Percentiles rank a stretch among this genome's conserved stretches.
phyloP scores from a whole-genome alignment of 2,797 vertebrate genomes.

The Hylomyscus alleni region DNA sequence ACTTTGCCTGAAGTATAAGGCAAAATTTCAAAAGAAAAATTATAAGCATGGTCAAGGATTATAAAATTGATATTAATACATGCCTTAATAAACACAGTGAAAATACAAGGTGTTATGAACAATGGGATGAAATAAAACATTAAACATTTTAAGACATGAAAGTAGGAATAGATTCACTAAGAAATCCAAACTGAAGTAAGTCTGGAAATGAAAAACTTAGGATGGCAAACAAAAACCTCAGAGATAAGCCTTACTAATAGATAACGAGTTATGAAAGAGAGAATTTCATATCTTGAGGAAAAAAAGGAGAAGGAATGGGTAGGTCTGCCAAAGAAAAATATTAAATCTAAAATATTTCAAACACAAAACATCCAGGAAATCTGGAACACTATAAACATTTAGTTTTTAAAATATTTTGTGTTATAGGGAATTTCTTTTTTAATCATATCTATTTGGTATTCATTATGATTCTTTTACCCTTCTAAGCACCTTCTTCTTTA shows the following conservation, averaged over 20 bases:
- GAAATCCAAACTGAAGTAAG: neutral
- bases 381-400: neutral
- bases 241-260: neutral
- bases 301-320: neutral
- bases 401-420: neutral
- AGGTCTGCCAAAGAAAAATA: neutral
- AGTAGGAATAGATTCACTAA: too few relatives aligned
- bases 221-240: neutral
- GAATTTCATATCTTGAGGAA: neutral
- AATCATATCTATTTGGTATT: neutral
- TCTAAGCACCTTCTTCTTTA: neutral
- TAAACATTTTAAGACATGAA: too few relatives aligned
- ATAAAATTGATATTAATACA: neutral
- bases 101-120: too few relatives aligned
- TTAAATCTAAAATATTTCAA: neutral
- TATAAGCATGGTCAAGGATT: neutral
- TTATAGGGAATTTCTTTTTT: neutral
- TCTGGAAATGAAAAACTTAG: neutral
- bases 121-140: too few relatives aligned
- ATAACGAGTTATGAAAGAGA: neutral
- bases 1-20: neutral
- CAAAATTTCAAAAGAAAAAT: neutral
- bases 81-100: too few relatives aligned
- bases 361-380: neutral
- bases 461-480: neutral